phyloP scores from a whole-genome alignment of 2,113 vertebrate species.

The Nothocercus nigrocapillus region DNA sequence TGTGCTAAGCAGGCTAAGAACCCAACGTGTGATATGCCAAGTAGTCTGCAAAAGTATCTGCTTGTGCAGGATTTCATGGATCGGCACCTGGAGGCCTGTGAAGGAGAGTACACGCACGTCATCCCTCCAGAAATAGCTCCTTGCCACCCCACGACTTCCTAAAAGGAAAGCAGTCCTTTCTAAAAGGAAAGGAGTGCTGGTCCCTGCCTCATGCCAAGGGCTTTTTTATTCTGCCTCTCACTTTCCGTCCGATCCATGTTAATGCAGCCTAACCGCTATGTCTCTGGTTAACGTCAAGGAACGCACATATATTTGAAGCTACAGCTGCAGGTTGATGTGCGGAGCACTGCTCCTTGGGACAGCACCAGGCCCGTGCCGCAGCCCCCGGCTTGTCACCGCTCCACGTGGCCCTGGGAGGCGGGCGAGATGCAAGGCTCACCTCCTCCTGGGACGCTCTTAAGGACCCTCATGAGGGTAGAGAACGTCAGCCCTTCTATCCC shows the following conservation, averaged over 20 bases:
- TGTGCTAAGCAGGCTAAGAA: not conserved
- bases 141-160: not conserved
- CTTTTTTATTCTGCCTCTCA: not conserved
- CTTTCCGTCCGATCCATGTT: not conserved
- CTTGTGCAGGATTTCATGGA: not conserved
- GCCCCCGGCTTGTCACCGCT: not conserved
- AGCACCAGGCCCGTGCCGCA: not conserved
- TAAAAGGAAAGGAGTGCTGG: not conserved
- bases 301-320: not conserved
- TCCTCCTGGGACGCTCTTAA: not conserved
- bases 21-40: not conserved
- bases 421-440: not conserved
- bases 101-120: not conserved
- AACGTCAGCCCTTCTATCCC: not conserved
- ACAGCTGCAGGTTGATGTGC: not conserved
- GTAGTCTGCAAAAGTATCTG: not conserved
- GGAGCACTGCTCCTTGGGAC: not conserved
- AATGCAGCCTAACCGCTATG: not conserved
- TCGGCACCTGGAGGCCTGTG: not conserved
- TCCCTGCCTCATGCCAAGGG: accelerated
- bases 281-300: not conserved
- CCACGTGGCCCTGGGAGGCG: not conserved
- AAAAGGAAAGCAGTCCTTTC: not conserved
- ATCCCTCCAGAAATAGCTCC: not conserved
- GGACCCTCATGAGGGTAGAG: not conserved